Base-by-base conservation (phyloP, 2,888 invertebrate species). In the Agapetus fuscipes region DNA sequence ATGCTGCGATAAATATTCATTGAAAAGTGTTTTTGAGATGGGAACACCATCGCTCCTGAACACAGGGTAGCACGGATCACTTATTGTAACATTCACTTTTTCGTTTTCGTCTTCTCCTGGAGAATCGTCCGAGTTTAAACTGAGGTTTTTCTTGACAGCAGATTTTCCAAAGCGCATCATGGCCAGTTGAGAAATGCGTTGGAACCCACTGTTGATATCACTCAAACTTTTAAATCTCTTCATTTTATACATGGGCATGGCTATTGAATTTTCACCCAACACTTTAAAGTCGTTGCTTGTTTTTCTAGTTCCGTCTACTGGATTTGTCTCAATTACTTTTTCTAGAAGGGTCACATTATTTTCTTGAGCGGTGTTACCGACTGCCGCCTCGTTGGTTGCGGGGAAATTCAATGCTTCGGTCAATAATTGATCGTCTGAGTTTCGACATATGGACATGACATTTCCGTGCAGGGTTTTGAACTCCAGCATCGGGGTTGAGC, bases 401-500 rank as follows among this genome's bases (percentile, higher is more conserved):
- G 45, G 33, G 16, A 30, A 37, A 33, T 46, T 46, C 6, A 46
- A 16, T 17, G 39, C 39, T 25, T 46, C 46, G 6, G 33, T 36
- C 6, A 41, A 30, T 6, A 39, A 25, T 39, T 60, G 56, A 14
- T 63, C 67, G 30, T 73, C 74, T 0, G 77, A 72, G 53, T 78
- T 74, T 46, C 76, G 76, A 54, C 83, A 83, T 51, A 86, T 85
- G 0, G 83, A 81, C 48, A 85, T 66, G 27, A 81, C 77, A 43
- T 76, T 82, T 7, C 74, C 81, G 50, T 83, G 81, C 4, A 86
- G 55, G 2, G 85, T 70, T 57, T 83, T 82, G 56, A 76, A 80
- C 54, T 86, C 85, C 1, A 80, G 75, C 72, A 85, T 75, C 0
- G 86, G 86, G 0, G 86, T 86, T 0, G 82, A 82, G 48, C 83